Base-by-base conservation (phyloP, 37 sponge, comb jelly and placozoan species). In the Amphimedon queenslandica region DNA sequence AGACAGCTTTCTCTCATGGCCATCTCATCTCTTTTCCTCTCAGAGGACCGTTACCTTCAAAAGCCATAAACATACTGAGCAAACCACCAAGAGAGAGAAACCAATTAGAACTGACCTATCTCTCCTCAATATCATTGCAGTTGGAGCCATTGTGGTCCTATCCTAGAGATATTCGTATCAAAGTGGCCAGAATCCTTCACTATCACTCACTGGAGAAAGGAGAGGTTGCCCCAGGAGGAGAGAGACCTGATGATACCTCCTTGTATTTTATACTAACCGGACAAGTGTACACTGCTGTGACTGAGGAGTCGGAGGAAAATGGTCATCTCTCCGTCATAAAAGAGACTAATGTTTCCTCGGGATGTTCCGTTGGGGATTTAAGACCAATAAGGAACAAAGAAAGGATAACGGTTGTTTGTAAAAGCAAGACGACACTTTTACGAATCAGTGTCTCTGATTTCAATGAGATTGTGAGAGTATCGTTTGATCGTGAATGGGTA, bases 211-310 rank as follows among this genome's bases (percentile, higher is more conserved):
- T 77, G 66, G 81, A 94, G 58, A 75, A 72, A 29, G 91, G 84
- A 2, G 55, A 81, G 35, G 84, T 94, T 21, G 77, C 90, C 0
- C 58, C 86, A 23, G n/a, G n/a, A n/a, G n/a, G n/a, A n/a, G n/a
- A n/a, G n/a, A 67, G 84, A n/a, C 94, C 89, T 40, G 94, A 91
- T 28, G 87, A 88, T 64, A 40, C 35, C 3, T 78, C 71, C 47
- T 90, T 89, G 55, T 94, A 94, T 37, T 94, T 90, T 55, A 83
- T 94, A 34, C 58, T 94, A 58, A 73, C 83, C 3, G 94, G 94
- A 4, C 75, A 42, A 32, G 94, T 89, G 1, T 32, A 63, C 0
- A 84, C 90, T 3, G 91, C 86, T 69, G 58, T 83, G 38, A 63
- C 71, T 37, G 88, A 89, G 38, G 69, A 64, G 39, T 87, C 81